phyloP scores from a whole-genome alignment of 35 echinoderm and acorn worm genomes.

The Stichopus chloronotus region DNA sequence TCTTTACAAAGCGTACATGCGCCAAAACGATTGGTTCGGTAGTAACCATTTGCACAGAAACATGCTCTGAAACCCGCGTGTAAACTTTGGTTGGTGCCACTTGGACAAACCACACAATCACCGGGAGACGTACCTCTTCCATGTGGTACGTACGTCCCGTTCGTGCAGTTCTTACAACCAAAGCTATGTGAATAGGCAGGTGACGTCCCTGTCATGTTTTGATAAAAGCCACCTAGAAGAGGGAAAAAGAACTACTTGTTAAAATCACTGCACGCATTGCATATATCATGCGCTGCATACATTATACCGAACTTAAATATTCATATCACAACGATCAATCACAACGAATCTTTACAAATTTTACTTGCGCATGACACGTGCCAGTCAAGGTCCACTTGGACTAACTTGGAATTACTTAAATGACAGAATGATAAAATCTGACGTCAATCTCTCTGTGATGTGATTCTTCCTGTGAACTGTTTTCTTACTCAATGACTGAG shows the following conservation, averaged over 20 bases:
- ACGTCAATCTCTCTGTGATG: too few relatives aligned
- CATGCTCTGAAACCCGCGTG: slow-evolving; percentile 65
- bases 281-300: too few relatives aligned
- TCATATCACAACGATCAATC: too few relatives aligned
- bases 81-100: slow-evolving; percentile 44
- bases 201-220: slow-evolving; percentile 6
- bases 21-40: slow-evolving; percentile 62
- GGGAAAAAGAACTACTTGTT: neutral
- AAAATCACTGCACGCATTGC: too few relatives aligned
- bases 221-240: slow-evolving; percentile 18
- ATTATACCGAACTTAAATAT: too few relatives aligned
- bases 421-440: too few relatives aligned
- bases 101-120: slow-evolving; percentile 64
- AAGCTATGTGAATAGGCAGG: neutral
- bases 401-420: too few relatives aligned
- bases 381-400: too few relatives aligned
- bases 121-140: neutral
- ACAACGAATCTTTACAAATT: too few relatives aligned
- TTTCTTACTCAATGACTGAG: too few relatives aligned
- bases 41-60: slow-evolving; percentile 54
- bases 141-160: neutral
- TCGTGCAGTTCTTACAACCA: neutral
- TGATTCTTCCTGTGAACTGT: too few relatives aligned
- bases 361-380: too few relatives aligned
- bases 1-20: slow-evolving; percentile 38